Evolutionary conservation across 2,113 vertebrate genomes (phyloP).

Genomic region (Eidolon helvum): DNA sequence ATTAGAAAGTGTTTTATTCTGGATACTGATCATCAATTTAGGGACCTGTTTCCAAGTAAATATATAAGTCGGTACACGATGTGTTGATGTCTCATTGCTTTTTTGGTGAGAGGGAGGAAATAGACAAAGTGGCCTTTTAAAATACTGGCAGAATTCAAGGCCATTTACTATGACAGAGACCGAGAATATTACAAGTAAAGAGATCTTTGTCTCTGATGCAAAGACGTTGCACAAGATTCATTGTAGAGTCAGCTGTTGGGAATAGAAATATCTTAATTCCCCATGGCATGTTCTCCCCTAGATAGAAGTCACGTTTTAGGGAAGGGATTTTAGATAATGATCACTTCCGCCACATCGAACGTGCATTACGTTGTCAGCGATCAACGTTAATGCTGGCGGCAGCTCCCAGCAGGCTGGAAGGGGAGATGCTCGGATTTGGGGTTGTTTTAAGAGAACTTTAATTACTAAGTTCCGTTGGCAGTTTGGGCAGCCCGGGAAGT

Average conservation of each 20-base stretch:
- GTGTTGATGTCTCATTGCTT: not conserved
- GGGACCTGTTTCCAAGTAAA: not conserved
- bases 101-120: not conserved
- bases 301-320: not conserved
- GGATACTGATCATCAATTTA: not conserved
- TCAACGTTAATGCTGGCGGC: not conserved
- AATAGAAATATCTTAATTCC: not conserved
- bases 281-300: not conserved
- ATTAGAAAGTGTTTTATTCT: not conserved
- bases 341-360: not conserved
- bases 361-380: not conserved
- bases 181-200: not conserved
- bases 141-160: not conserved
- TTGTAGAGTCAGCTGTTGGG: not conserved
- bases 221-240: not conserved
- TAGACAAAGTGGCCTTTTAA: not conserved
- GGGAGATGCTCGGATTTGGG: not conserved
- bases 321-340: not conserved
- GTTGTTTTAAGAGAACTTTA: constrained; percentile 59
- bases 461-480: constrained; percentile 49
- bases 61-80: not conserved
- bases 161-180: not conserved
- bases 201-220: not conserved
- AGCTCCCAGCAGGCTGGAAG: not conserved
- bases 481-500: constrained; percentile 63